A percentile compares a stretch with the other conserved stretches of the same genome.
Conservation (phyloP, 2,113 vertebrate genomes). For the Hippolais icterina region DNA sequence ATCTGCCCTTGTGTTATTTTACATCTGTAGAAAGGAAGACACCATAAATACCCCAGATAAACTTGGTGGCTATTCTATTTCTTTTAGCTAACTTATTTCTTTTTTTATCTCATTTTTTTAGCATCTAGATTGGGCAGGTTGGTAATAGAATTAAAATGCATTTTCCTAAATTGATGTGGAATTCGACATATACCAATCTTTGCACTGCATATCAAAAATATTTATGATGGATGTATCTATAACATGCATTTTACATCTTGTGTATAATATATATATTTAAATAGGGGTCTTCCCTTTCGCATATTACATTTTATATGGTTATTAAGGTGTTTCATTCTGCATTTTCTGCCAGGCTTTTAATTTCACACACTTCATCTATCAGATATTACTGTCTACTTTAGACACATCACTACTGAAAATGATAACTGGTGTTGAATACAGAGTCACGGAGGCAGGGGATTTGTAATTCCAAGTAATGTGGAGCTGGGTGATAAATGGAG, state of each 20-base stretch:
- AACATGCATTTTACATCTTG: background rate
- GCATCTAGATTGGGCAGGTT: background rate
- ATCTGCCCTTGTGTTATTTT: background rate
- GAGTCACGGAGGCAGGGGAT: accelerated
- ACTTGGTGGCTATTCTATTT: background rate
- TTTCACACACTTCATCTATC: background rate
- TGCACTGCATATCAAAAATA: background rate
- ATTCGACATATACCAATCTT: background rate
- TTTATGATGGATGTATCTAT: background rate
- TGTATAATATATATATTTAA: background rate
- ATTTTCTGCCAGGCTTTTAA: slow-evolving; percentile 1
- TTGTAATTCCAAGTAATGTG: background rate
- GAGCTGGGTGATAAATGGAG: background rate
- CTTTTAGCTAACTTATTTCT: background rate
- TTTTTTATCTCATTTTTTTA: background rate
- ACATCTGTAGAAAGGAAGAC: background rate
- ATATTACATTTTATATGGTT: background rate
- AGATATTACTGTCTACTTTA: background rate
- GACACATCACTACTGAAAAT: background rate
- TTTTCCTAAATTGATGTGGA: background rate
- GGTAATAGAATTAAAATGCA: background rate
- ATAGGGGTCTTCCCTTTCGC: background rate
- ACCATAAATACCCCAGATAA: background rate
- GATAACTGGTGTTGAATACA: background rate
- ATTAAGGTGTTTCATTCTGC: background rate